Evolutionary conservation across 2,888 invertebrate genomes (phyloP), one percentile per base, ranked within the genome.

Genomic region (Diplazon laetatorius): DNA sequence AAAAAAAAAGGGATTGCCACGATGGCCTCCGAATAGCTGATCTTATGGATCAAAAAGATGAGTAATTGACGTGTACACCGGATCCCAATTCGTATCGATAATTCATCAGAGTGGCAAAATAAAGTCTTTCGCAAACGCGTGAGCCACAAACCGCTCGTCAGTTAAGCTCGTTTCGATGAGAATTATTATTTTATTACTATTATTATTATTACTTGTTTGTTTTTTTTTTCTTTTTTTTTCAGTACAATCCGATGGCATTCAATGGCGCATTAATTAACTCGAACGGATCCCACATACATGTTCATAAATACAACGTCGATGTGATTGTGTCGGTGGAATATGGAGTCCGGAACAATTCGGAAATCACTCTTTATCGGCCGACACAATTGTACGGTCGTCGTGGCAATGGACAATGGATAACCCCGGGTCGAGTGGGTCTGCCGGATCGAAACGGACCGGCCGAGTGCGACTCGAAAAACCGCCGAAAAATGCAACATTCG

Each of bases 321-420:
- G 16, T 18, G 5, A 14, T 52, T 9, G 42, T 66, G 22, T 66
- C 37, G 12, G 12, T 59, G 6, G 8, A 60, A 60, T 74, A 60
- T 68, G 39, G n/a, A 57, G 39, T 66, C 52, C 50, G 30, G 42
- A 60, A 60, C 57, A 50, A 60, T 66, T 74, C 35, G 42, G 60
- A 68, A 68, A 74, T 60, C 16, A 46, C 30, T 35, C 60, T 68
- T 68, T 62, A 68, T 68, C 52, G 52, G 22, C 12, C n/a, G 16
- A 39, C 37, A 44, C n/a, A 73, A n/a, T 66, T 65, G 63, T 48
- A 48, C 14, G 8, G 46, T 59, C 14, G 22, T 9, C 10, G 5
- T 30, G n/a, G 14, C 10, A 30, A 44, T 37, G n/a, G n/a, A 20
- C 20, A 18, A 18, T 4, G 35, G 4, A 30, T 2, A 30, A 30